Conservation (phyloP, 2,888 invertebrate genomes). For the Palloptera scutellata region DNA sequence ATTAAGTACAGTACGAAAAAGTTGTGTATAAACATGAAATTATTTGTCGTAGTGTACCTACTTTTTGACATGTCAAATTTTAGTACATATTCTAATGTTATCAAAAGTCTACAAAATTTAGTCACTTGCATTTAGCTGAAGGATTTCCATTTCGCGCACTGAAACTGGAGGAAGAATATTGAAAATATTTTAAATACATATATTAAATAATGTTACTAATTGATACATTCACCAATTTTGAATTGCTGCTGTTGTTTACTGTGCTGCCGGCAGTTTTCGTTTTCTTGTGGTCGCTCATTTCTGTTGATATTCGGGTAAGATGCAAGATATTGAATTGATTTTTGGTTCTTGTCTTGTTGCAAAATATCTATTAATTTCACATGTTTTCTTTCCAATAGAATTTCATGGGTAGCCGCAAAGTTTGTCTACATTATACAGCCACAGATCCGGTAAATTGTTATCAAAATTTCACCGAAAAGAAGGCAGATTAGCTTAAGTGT, state of each 20-base stretch:
- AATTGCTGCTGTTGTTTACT: conserved; percentile 48
- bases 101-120: neutral
- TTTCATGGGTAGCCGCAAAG: conserved; percentile 49
- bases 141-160: too few relatives aligned
- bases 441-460: conserved; percentile 60
- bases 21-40: too few relatives aligned
- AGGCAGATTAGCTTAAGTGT: conserved; percentile 20
- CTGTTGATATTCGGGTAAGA: conserved; percentile 48
- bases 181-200: neutral
- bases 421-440: conserved; percentile 48
- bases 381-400: conserved; percentile 46
- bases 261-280: conserved; percentile 56
- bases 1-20: neutral
- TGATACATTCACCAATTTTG: conserved; percentile 39
- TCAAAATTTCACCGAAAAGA: conserved; percentile 47
- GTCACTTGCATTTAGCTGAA: too few relatives aligned
- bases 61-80: too few relatives aligned
- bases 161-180: too few relatives aligned
- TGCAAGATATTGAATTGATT: too few relatives aligned
- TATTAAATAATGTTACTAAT: conserved; percentile 24
- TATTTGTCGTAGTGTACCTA: too few relatives aligned
- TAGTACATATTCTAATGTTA: too few relatives aligned
- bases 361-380: neutral
- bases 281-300: conserved; percentile 55
- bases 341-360: conserved; percentile 6